Percentiles rank a stretch among this genome's conserved stretches.
phyloP scores from a whole-genome alignment of 2,888 invertebrate species.

The Drosophila merina region DNA sequence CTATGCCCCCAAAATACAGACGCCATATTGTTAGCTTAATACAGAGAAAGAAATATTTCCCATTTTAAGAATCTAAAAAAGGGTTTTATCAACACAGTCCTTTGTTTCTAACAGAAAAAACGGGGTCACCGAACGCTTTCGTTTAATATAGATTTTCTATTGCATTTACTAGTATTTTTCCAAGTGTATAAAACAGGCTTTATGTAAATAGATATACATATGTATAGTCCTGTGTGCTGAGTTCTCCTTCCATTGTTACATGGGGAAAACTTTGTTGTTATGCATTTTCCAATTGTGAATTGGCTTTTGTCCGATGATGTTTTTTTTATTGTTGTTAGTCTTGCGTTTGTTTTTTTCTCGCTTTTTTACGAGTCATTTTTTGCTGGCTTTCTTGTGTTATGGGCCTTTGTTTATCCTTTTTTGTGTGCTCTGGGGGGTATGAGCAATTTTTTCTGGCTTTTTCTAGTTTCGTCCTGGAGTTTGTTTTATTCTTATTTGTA shows the following conservation, averaged over 20 bases:
- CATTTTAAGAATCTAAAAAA: not conserved
- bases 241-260: constrained; percentile 45
- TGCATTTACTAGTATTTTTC: constrained; percentile 31
- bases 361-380: constrained; percentile 40
- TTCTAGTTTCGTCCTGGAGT: constrained; percentile 32
- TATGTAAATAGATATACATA: not conserved
- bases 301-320: constrained; percentile 44
- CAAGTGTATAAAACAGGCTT: constrained; percentile 23
- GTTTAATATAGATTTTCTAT: not conserved
- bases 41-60: constrained; percentile 10
- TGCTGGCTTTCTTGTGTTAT: constrained; percentile 26
- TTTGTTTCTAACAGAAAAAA: too few species aligned
- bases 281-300: constrained; percentile 61
- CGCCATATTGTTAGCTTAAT: constrained; percentile 75
- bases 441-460: constrained; percentile 54
- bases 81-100: too few species aligned
- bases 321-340: constrained; percentile 31
- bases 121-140: too few species aligned
- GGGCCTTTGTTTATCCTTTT: constrained; percentile 36
- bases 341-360: constrained; percentile 31
- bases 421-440: constrained; percentile 33
- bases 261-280: constrained; percentile 56
- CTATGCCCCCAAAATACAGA: constrained; percentile 30
- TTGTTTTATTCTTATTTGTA: constrained; percentile 59
- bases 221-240: constrained; percentile 12